Base-by-base conservation (phyloP, 2,888 invertebrate genomes). In the Eurytoma californica region DNA sequence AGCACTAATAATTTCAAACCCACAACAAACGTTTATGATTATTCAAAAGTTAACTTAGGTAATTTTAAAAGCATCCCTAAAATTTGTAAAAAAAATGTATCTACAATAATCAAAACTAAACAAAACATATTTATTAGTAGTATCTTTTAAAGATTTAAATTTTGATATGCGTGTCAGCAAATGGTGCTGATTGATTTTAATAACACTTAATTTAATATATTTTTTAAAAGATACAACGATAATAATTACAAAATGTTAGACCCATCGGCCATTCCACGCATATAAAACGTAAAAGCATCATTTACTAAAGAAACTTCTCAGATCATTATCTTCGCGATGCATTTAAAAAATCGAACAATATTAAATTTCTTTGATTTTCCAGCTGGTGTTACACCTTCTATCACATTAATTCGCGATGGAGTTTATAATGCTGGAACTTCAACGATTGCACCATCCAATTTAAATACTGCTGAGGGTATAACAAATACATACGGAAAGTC, bases 21-120 rank as follows among this genome's bases (percentile, higher is more conserved):
- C 3, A 51, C 49, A 51, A 79, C 72, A 16, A 77, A 74, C 68
- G 7, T 61, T 55, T 79, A 75, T 60, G 76, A 81, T 57, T 65
- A 77, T 63, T 77, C 81, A 24, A 81, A 77, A 53, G 49, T 58
- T 0, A 78, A 78, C 57, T 75, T 79, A 70, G 81, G 81, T 81
- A 79, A 76, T 72, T 66, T 49, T 30, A 24, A 58, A 63, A 57
- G 16, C 20, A 57, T 55, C 3, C 57, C 18, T 39, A 7, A 39
- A 39, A 7, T 9, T 39, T 9, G 9, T 7, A 39, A 39, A 39
- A 7, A 39, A 39, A 0, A 39, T n/a, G 7, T 39, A 39, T 30
- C n/a, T 63, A 13, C 39, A 47, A 39, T 63, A 20, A 24, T 60
- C 4, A 39, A 24, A 60, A 9, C 20, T 60, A 58, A 20, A 24